Base-by-base conservation (phyloP, 1,140 invertebrate species). In the Leptinotarsa undecemlineata region DNA sequence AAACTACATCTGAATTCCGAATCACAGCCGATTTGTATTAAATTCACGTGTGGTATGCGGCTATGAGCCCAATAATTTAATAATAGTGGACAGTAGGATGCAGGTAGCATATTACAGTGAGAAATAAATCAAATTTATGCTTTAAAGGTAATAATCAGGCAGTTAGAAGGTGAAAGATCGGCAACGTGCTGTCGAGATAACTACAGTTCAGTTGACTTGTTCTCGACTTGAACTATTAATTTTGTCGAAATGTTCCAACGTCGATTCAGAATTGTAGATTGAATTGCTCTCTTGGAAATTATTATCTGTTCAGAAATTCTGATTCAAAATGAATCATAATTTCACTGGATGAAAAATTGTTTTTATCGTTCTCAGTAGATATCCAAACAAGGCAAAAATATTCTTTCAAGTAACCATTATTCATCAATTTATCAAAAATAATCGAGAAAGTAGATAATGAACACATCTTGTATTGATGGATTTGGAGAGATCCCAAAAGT, bases 111-210 rank as follows among this genome's bases (percentile, higher is more conserved):
- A 66, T 66, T 66, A 66, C 21, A 21, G 63, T 11, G 15, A 23
- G 63, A 1, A 33, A 21, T 66, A 66, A 66, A 66, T 66, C 63
- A 66, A 66, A 66, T 66, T 23, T 66, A 66, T 66, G 63, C 63
- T 66, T 66, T 23, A 17, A 66, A 66, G 63, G 63, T 66, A 66
- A 66, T 66, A 66, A 21, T 66, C 63, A 15, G n/a, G 63, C 63
- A 66, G 63, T 66, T 66, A 66, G 26, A 66, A 66, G 63, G 63
- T 66, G 20, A 66, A 33, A 66, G 63, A 66, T 21, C 63, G 63
- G 1, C 13, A 23, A 66, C 63, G 63, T 66, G 63, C 62, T 4
- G 51, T 57, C 17, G 51, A 57, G 51, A 57, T 57, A 57, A 57
- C 51, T n/a, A 57, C 51, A 57, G n/a, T 57, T 57, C 63, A 8